phyloP scores from a whole-genome alignment of 2,888 invertebrate genomes.

The Lutraria lutraria region DNA sequence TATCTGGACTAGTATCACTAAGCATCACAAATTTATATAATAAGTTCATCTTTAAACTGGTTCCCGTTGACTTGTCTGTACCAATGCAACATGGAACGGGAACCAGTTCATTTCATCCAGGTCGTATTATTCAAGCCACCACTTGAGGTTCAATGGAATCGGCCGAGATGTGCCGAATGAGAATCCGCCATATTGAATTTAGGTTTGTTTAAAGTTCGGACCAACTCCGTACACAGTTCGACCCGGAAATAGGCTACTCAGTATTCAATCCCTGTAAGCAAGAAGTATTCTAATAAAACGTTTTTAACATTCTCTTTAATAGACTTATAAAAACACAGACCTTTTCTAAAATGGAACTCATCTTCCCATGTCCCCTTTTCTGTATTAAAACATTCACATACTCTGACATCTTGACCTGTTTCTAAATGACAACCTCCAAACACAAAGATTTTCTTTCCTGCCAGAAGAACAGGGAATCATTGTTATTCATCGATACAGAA shows the following conservation, averaged over 20 bases:
- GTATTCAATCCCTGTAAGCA: neutral
- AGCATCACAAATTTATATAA: too few relatives aligned
- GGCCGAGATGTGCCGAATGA: too few relatives aligned
- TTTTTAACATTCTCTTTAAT: neutral
- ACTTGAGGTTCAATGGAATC: too few relatives aligned
- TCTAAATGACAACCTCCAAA: constrained; percentile 80
- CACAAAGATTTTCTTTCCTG: constrained; percentile 79
- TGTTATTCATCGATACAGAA: neutral
- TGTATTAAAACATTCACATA: constrained; percentile 77
- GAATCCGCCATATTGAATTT: too few relatives aligned
- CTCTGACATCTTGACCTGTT: constrained; percentile 75
- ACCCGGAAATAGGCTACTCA: neutral
- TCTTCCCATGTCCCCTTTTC: constrained; percentile 78
- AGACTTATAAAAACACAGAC: constrained; percentile 53
- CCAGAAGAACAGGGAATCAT: neutral
- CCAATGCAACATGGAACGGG: too few relatives aligned
- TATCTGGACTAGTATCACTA: too few relatives aligned
- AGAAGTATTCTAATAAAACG: neutral
- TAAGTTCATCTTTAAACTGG: too few relatives aligned
- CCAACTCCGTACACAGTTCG: too few relatives aligned
- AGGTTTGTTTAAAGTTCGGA: too few relatives aligned
- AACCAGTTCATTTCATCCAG: too few relatives aligned
- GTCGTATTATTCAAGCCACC: too few relatives aligned
- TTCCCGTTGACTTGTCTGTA: too few relatives aligned
- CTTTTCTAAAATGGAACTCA: constrained; percentile 80